Evolutionary conservation across 2,113 vertebrate species (phyloP).

Genomic region (Misgurnus anguillicaudatus): DNA sequence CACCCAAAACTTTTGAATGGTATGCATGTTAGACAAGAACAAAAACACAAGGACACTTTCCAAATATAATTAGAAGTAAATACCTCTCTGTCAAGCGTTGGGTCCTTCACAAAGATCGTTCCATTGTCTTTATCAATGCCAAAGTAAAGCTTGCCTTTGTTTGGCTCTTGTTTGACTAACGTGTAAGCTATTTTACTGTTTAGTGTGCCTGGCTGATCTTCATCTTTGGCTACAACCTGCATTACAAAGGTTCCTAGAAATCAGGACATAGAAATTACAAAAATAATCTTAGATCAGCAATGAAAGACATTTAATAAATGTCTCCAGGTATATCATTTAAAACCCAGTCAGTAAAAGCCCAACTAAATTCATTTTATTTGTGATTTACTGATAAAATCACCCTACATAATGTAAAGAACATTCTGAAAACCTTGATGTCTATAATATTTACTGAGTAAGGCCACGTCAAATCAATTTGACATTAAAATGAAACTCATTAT

Average conservation of each 20-base stretch:
- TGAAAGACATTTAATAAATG: too few species aligned
- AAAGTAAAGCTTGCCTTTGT: slow-evolving; percentile 36
- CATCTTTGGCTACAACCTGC: slow-evolving; percentile 48
- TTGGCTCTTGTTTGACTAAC: slow-evolving; percentile 56
- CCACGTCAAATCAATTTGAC: too few species aligned
- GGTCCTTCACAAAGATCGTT: slow-evolving; percentile 46
- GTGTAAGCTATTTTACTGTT: slow-evolving; percentile 54
- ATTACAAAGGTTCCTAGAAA: slow-evolving; percentile 50
- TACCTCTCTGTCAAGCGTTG: slow-evolving; percentile 59
- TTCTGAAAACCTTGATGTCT: too few species aligned
- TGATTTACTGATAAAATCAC: too few species aligned
- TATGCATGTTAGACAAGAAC: not conserved
- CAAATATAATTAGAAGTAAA: not conserved
- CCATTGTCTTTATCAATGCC: slow-evolving; percentile 48
- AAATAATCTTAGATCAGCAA: not conserved
- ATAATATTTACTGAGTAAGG: too few species aligned
- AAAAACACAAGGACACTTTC: not conserved
- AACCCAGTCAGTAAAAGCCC: too few species aligned
- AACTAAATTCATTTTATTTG: too few species aligned
- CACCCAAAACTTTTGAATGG: too few species aligned
- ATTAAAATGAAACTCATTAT: too few species aligned
- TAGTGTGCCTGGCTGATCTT: slow-evolving; percentile 28
- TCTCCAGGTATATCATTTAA: too few species aligned
- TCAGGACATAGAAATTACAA: not conserved
- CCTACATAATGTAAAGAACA: too few species aligned